Evolutionary conservation across 2,797 vertebrate genomes (phyloP).

Genomic region (Rhyacichthys aspro): DNA sequence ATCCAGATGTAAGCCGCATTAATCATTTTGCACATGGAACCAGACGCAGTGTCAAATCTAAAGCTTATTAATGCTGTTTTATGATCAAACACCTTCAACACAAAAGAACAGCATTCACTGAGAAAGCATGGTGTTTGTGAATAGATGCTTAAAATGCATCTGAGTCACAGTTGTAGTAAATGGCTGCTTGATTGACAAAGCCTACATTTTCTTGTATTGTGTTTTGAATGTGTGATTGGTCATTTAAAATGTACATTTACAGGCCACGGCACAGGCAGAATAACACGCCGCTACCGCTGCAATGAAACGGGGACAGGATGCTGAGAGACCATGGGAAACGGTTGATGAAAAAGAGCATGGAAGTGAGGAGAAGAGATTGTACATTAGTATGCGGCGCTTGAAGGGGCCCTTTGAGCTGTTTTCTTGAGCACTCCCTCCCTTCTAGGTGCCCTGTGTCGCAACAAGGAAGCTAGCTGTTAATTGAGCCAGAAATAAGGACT

Average conservation of each 20-base stretch:
- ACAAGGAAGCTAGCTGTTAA: constrained; percentile 40
- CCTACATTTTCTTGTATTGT: not conserved
- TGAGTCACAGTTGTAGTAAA: constrained; percentile 9
- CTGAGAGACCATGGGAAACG: not conserved
- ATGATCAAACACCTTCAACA: not conserved
- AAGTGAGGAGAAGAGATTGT: constrained; percentile 8
- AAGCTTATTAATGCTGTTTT: constrained; percentile 14
- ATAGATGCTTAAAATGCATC: not conserved
- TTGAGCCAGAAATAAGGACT: constrained; percentile 36
- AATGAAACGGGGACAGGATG: not conserved
- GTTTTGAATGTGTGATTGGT: constrained; percentile 22
- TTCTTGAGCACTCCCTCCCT: constrained; percentile 31
- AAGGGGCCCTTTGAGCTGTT: constrained; percentile 27
- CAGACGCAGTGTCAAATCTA: not conserved
- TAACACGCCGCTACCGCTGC: not conserved
- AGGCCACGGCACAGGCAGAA: not conserved
- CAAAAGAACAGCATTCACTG: not conserved
- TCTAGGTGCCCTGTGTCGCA: constrained; percentile 41
- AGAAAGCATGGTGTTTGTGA: not conserved
- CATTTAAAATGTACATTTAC: constrained; percentile 19
- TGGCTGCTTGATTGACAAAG: constrained; percentile 5
- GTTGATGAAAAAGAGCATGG: not conserved
- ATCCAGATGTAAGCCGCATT: not conserved
- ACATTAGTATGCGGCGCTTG: constrained; percentile 47
- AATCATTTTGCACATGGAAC: not conserved